Evolutionary conservation across 2,797 vertebrate species (phyloP), one percentile per base, ranked within the genome.

Genomic region (Sebastolobus altivelis): DNA sequence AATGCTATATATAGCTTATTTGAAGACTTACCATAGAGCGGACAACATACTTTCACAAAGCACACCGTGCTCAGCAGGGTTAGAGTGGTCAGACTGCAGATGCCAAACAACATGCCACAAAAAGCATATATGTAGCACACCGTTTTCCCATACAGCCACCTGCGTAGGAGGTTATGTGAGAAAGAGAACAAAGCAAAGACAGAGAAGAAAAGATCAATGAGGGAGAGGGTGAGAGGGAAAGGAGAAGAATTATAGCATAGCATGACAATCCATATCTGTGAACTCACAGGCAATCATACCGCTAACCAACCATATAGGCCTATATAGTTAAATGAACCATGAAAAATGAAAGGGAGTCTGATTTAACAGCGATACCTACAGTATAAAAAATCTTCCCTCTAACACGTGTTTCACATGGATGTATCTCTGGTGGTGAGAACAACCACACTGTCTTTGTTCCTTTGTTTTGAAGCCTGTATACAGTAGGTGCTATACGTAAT

Each of bases 21-120:
- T 87, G 86, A 85, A 82, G 79, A 82, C 93, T 95, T 94, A 96
- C 96, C 96, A 2, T 96, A 96, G 49, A 77, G 74, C 6, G 96
- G 95, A 84, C 93, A 95, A 82, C 96, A 96, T n/a, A 97, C 96
- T 95, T 97, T 97, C 72, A 97, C 92, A 84, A 96, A 97, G 87
- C 96, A 96, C 87, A 97, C 96, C 66, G 85, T 92, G 92, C 96
- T 96, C 65, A 96, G 91, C 79, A 97, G 85, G 11, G 96, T 96
- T 8, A 96, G 86, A 1, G 95, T 97, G 61, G 95, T 95, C 69
- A 97, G 93, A 82, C 96, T 96, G 90, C 94, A 96, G 85, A 96
- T 91, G 61, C 96, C 96, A 80, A 97, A 96, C 68, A 97, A 76
- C 77, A 97, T 94, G 35, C 96, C 94, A 20, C 96, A 97, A 85